Base-by-base conservation (phyloP, 2,113 vertebrate species). In the Oxygymnocypris stewartii region DNA sequence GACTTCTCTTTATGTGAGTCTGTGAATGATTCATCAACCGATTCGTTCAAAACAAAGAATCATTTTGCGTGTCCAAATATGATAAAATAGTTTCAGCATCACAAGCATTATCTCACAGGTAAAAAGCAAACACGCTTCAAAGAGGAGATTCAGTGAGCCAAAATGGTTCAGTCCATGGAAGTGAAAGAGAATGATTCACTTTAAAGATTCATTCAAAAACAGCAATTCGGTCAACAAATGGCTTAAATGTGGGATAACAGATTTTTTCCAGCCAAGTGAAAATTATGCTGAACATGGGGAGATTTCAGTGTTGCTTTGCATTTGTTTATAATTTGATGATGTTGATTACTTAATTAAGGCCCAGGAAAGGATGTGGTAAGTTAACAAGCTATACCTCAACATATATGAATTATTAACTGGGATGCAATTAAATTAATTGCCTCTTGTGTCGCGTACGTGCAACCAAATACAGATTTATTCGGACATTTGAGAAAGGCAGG, bases 281-380 rank as follows among this genome's bases (percentile, higher is more conserved):
- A 54, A 7, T 54, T 20, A 2, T 59, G 6, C 3, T 67, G 10
- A 54, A 14, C 0, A 2, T 57, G 20, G 18, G 54, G 9, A 40
- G 20, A 51, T 49, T 37, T 57, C 82, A 13, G 7, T 14, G 14
- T 20, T n/a, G 42, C 23, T 20, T 42, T 31, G 28, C 18, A 4
- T 28, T 23, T 20, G 40, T 35, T 10, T 49, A 28, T 7, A 14
- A 54, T 51, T 20, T 10, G 2, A 85, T 42, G 23, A 74, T 47
- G 5, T 14, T 16, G n/a, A 88, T 86, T 40, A 88, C 85, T 95
- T 94, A 94, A 94, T 95, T 95, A 94, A 95, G 92, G 93, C 89
- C 92, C 91, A 93, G 82, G 84, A 93, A 86, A 87, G 90, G 92
- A 91, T 88, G 88, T 51, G 91, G 91, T 90, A 91, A 93, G 90